Conservation (phyloP, 2,888 invertebrate genomes). For the Andrena fulva region DNA sequence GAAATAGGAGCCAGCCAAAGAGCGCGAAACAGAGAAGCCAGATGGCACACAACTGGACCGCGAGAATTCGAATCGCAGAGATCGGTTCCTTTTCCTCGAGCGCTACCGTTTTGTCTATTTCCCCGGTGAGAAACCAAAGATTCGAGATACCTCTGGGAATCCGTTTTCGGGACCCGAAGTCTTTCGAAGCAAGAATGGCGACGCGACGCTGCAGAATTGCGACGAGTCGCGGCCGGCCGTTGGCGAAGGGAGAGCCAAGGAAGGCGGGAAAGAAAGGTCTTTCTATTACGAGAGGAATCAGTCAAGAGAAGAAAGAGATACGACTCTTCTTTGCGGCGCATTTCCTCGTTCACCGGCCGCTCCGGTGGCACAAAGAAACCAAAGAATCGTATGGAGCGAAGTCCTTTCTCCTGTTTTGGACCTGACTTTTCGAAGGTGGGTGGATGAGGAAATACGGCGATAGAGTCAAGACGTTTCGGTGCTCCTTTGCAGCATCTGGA, state of each 20-base stretch:
- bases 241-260: background rate
- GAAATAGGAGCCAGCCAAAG: background rate
- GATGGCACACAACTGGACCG: background rate
- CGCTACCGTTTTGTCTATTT: slow-evolving; percentile 20
- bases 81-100: slow-evolving; percentile 5
- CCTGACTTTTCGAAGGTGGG: background rate
- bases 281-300: slow-evolving; percentile 1
- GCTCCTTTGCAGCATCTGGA: background rate
- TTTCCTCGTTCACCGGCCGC: slow-evolving; percentile 38
- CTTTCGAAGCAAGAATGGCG: background rate
- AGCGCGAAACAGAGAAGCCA: background rate
- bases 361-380: slow-evolving; percentile 50
- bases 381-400: slow-evolving; percentile 52
- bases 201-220: background rate
- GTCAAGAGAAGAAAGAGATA: slow-evolving; percentile 3
- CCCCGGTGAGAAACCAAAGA: slow-evolving; percentile 64
- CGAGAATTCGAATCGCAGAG: background rate
- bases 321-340: slow-evolving; percentile 1
- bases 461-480: background rate
- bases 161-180: slow-evolving; percentile 8
- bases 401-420: slow-evolving; percentile 36
- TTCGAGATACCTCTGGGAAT: slow-evolving; percentile 43
- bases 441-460: background rate
- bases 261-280: background rate
- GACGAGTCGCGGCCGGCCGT: background rate